These are phyloP conservation scores for Eolophus roseicapilla DNA, from an alignment of 2,113 vertebrate species.

Conservation along the genomic window DNA sequence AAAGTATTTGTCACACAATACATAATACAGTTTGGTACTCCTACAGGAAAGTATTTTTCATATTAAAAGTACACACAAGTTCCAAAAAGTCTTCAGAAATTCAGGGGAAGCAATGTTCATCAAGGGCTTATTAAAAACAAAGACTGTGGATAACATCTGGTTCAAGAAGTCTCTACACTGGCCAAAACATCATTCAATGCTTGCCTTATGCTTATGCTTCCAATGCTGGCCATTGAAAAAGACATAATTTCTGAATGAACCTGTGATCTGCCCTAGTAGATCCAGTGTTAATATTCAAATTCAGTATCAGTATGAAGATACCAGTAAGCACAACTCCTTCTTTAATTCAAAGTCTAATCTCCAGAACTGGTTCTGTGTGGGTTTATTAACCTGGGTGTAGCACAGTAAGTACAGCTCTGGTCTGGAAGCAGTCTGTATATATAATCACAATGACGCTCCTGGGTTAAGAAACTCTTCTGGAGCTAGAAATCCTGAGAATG, in stretches of 20 bases:
- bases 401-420: neutral
- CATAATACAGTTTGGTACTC: neutral
- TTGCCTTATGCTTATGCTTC: neutral
- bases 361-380: neutral
- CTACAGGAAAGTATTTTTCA: neutral
- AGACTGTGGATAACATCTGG: neutral
- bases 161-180: neutral
- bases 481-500: neutral
- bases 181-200: neutral
- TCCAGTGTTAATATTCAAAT: neutral
- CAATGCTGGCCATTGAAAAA: neutral
- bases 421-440: neutral
- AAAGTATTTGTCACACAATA: neutral
- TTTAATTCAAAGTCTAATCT: neutral
- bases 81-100: neutral
- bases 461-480: neutral
- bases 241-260: neutral
- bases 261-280: neutral
- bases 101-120: neutral
- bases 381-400: neutral
- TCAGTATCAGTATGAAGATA: neutral
- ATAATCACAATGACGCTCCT: neutral
- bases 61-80: neutral
- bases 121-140: neutral
- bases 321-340: neutral